These are phyloP conservation scores for Mormyrops attenuatus DNA, from an alignment of 2,797 vertebrate genomes.

Conservation along the genomic window DNA sequence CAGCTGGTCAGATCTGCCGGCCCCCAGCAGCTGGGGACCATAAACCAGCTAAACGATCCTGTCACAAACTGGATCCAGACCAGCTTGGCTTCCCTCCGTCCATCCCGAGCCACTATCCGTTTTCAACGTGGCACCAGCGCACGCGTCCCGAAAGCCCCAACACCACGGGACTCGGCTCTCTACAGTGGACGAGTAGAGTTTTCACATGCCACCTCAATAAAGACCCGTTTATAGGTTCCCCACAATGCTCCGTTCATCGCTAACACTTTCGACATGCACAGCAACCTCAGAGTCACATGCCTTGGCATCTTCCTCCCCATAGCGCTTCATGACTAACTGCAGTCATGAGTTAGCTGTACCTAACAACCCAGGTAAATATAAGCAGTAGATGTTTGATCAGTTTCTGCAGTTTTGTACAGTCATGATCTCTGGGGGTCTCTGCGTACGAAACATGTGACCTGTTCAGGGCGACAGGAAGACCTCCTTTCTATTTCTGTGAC, in stretches of 20 bases:
- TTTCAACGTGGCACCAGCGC: not conserved
- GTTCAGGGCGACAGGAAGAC: not conserved
- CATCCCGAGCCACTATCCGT: not conserved
- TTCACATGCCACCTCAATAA: constrained; percentile 26
- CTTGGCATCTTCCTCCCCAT: not conserved
- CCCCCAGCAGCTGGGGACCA: not conserved
- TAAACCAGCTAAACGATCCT: constrained; percentile 4
- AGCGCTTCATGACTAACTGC: not conserved
- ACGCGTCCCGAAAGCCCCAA: not conserved
- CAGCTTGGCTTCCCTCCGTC: not conserved
- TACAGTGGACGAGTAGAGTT: not conserved
- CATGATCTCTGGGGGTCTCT: not conserved
- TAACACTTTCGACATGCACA: not conserved
- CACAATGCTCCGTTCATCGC: constrained; percentile 38
- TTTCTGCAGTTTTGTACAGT: not conserved
- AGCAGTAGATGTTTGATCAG: not conserved
- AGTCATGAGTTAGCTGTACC: not conserved
- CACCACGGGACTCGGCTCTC: not conserved
- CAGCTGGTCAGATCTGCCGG: not conserved
- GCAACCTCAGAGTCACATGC: not conserved
- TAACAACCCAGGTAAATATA: not conserved
- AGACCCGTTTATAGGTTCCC: constrained; percentile 35
- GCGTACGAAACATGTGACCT: not conserved
- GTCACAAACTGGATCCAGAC: not conserved
- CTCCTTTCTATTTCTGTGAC: constrained; percentile 24